These are phyloP conservation scores for Diogma glabrata DNA, from an alignment of 2,888 invertebrate genomes.

Conservation along the genomic window DNA sequence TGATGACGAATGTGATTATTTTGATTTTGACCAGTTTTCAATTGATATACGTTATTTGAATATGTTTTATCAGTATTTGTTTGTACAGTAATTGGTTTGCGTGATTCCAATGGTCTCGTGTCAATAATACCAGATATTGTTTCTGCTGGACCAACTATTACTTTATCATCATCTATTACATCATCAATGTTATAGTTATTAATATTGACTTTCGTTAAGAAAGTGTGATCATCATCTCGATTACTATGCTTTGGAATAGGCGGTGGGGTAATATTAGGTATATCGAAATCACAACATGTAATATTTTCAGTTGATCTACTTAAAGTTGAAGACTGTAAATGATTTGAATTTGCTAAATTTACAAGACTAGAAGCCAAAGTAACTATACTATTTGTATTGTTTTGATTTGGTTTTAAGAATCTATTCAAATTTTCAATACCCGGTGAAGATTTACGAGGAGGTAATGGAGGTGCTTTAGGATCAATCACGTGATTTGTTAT, in stretches of 20 bases:
- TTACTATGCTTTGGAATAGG: conserved; percentile 33
- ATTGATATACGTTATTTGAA: conserved; percentile 19
- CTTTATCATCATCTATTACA: conserved; percentile 22
- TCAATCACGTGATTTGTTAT: conserved; percentile 14
- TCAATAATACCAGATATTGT: conserved; percentile 61
- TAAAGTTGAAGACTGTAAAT: conserved; percentile 17
- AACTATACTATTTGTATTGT: conserved; percentile 16
- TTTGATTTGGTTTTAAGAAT: conserved; percentile 19
- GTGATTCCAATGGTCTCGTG: conserved; percentile 39
- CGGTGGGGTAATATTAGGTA: conserved; percentile 33
- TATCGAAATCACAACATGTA: conserved; percentile 19
- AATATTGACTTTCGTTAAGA: conserved; percentile 1
- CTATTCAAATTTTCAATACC: conserved; percentile 29
- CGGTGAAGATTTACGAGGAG: conserved; percentile 45
- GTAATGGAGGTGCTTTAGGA: conserved; percentile 40
- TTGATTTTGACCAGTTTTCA: conserved; percentile 16
- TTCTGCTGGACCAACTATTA: conserved; percentile 57
- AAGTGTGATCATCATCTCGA: not conserved
- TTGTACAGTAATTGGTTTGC: conserved; percentile 24
- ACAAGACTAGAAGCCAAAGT: conserved; percentile 30
- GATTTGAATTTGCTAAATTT: conserved; percentile 21
- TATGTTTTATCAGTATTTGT: conserved; percentile 13
- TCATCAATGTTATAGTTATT: not conserved
- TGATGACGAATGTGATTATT: conserved; percentile 17
- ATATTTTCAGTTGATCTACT: conserved; percentile 31